Evolutionary conservation across 2,888 invertebrate genomes (phyloP), one percentile per base, ranked within the genome.

Genomic region (Leptinotarsa peninsularis): DNA sequence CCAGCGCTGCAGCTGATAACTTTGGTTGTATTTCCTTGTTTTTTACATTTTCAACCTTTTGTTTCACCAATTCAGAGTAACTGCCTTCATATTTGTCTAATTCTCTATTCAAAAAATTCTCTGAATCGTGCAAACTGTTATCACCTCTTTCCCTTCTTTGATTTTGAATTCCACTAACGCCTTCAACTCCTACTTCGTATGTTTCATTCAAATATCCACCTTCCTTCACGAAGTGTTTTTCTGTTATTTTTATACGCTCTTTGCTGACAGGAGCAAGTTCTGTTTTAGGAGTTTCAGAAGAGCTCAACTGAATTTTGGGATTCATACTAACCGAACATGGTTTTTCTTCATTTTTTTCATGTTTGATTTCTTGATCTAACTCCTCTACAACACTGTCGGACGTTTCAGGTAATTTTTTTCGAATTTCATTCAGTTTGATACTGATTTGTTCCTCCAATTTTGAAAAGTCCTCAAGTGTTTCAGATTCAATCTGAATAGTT

Each of bases 41-140:
- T n/a, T 76, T 60, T 10, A 66, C 56, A 71, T 23, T 73, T 58
- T 72, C 50, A 14, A 68, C 74, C 70, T 75, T 74, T 66, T 14
- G 43, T 33, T 33, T 60, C 4, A 58, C n/a, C n/a, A 10, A n/a
- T 58, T 10, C 23, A 14, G 13, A 4, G 52, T 5, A 52, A 52
- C 58, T 67, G 71, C 81, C 79, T 70, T 81, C 79, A 58, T 78
- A 80, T 66, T 74, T 70, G n/a, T 77, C 79, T 14, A 81, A 74
- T 70, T 83, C 82, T 4, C 76, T 80, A 58, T 79, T 81, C 13
- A 80, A 67, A 56, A 81, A 82, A 69, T 80, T 80, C 1, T 80
- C 77, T 10, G 81, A 81, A 68, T 83, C 78, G 49, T 80, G 79
- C 66, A 80, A 76, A 66, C 73, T 72, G 73, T 78, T 77, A 7